Evolutionary conservation across 2,888 invertebrate genomes (phyloP), one percentile per base, ranked within the genome.

Genomic region (Aplocera efformata): DNA sequence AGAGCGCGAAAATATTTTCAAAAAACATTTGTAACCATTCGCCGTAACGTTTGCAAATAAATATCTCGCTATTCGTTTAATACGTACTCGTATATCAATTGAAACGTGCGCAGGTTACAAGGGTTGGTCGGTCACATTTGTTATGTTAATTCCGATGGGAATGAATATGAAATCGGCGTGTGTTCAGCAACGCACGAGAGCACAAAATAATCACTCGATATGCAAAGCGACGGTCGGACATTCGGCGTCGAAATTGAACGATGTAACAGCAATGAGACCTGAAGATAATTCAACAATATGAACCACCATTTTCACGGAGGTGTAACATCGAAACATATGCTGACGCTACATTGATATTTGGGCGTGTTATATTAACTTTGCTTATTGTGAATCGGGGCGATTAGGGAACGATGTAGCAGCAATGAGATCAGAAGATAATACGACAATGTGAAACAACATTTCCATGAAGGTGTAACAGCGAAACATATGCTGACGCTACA

Each of bases 201-300:
- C 56, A 69, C 74, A 73, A 76, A 77, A 79, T 75, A 78, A 82
- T 78, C 72, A 72, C 54, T 65, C 70, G 67, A 73, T 72, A 79
- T 77, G 72, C 72, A 75, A 75, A 77, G 66, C 57, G 60, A 58
- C 47, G 63, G 38, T 47, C 57, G 54, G 50, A 59, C 47, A 62
- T 56, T 48, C 26, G 17, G 45, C 5, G 11, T 1, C 21, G 13
- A 17, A 8, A 31, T 7, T 6, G 9, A 26, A 36, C 32, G 10
- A 17, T 24, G 7, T 25, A 36, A 3, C 13, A 5, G 13, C 13
- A 26, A 33, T 6, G 17, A 36, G 45, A 45, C 32, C 6, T 23
- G 20, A 33, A 22, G 22, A 25, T 33, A 17, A 17, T 17, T 17
- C 13, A 5, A 2, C 13, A 17, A 17, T 17, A 17, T 17, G 13